phyloP scores from a whole-genome alignment of 2,113 vertebrate genomes.

The Sus scrofa region DNA sequence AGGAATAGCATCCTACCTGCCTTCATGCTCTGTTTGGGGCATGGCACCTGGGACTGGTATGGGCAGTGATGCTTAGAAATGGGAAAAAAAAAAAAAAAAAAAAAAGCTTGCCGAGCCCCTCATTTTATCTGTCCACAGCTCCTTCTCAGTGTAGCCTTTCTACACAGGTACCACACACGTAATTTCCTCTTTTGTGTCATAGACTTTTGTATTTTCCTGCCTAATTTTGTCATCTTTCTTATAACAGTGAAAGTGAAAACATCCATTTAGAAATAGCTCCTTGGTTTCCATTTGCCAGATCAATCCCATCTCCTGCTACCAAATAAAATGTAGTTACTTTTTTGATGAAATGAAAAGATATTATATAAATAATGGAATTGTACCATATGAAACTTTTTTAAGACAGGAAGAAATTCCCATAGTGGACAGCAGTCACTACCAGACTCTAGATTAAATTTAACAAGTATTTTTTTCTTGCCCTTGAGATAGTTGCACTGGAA shows the following conservation, averaged over 20 bases:
- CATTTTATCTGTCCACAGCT: neutral
- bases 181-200: conserved; percentile 49
- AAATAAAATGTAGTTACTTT: conserved; percentile 59
- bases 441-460: conserved; percentile 55
- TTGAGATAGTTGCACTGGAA: conserved; percentile 40
- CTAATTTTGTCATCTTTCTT: conserved; percentile 43
- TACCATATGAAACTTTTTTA: neutral
- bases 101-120: neutral
- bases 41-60: neutral
- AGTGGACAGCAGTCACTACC: conserved; percentile 24
- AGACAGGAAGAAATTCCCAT: conserved; percentile 9
- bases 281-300: conserved; percentile 55
- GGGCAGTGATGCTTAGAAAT: neutral
- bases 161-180: neutral
- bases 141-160: neutral
- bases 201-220: conserved; percentile 67
- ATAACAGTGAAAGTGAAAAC: conserved; percentile 38
- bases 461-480: conserved; percentile 6
- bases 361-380: conserved; percentile 56
- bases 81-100: neutral
- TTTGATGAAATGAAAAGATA: conserved; percentile 65
- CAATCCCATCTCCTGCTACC: conserved; percentile 10
- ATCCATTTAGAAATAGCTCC: conserved; percentile 56
- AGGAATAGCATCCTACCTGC: neutral
- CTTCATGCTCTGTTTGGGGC: neutral